Conservation (phyloP, 1,140 invertebrate genomes). For the Aphelenchoides fujianensis region DNA sequence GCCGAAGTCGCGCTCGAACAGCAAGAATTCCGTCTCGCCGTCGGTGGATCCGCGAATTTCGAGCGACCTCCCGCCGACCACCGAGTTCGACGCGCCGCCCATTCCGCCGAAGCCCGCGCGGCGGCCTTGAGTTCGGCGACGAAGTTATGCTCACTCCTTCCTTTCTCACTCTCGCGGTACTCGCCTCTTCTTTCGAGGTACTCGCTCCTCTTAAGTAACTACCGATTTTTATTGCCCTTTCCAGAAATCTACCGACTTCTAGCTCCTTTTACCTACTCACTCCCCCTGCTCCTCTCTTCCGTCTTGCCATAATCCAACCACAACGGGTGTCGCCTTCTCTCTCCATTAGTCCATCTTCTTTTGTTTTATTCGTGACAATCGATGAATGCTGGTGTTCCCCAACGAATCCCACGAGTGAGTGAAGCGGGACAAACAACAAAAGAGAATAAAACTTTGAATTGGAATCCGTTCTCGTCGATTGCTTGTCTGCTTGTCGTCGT, state of each 20-base stretch:
- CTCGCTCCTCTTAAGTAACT: no score
- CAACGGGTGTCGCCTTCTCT: not conserved
- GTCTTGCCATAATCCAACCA: not conserved
- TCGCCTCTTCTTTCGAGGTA: no score
- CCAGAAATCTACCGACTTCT: no score
- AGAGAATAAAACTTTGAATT: not conserved
- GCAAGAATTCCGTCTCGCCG: not conserved
- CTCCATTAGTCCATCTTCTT: not conserved
- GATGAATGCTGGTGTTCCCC: not conserved
- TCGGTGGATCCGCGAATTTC: not conserved
- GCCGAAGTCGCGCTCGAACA: conserved; percentile 19
- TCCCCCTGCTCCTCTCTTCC: no score
- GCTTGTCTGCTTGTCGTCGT: no score
- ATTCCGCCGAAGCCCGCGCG: conserved; percentile 16
- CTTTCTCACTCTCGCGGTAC: no score
- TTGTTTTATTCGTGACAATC: not conserved
- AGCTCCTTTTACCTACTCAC: no score
- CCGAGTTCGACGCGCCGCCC: conserved; percentile 10
- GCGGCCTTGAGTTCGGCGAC: no score
- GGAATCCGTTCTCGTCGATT: no score
- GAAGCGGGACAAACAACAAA: no score
- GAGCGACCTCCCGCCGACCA: not conserved
- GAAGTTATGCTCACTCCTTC: no score
- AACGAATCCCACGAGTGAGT: not conserved
- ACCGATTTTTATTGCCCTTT: no score